Percentiles rank a stretch among this genome's conserved stretches.
phyloP scores from a whole-genome alignment of 2,113 vertebrate species.

The Oreochromis tanganicae region DNA sequence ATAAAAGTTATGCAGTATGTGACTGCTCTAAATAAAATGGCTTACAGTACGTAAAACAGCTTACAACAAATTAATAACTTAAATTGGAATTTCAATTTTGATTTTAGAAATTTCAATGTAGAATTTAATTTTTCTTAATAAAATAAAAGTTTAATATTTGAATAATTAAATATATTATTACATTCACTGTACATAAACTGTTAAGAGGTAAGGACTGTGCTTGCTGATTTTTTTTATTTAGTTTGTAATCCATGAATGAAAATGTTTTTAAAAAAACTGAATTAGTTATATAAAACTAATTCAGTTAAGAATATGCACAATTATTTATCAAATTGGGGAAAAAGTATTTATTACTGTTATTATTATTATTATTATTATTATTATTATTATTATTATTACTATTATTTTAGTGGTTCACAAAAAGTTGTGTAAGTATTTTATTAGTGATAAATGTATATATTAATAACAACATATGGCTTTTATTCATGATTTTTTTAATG shows the following conservation, averaged over 20 bases:
- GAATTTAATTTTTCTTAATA: not conserved
- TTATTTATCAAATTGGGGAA: not conserved
- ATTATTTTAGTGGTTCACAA: not conserved
- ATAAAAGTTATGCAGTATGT: not conserved
- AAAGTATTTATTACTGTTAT: not conserved
- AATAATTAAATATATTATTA: not conserved
- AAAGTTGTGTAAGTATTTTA: not conserved
- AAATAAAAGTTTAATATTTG: not conserved
- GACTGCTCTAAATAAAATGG: not conserved
- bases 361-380: too few relatives aligned
- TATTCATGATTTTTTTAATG: not conserved
- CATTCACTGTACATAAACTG: not conserved
- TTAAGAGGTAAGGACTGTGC: not conserved
- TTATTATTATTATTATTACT: not conserved
- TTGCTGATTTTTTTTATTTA: not conserved
- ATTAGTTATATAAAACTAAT: not conserved
- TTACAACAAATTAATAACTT: not conserved
- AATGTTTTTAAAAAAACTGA: not conserved
- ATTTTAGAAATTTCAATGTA: not conserved
- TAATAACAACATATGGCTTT: not conserved
- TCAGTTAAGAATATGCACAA: not conserved
- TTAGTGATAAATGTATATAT: not conserved
- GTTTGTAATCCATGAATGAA: not conserved
- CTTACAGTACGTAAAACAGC: not conserved
- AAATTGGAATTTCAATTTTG: not conserved